phyloP scores from a whole-genome alignment of 2,113 vertebrate genomes.

The Melozone crissalis region DNA sequence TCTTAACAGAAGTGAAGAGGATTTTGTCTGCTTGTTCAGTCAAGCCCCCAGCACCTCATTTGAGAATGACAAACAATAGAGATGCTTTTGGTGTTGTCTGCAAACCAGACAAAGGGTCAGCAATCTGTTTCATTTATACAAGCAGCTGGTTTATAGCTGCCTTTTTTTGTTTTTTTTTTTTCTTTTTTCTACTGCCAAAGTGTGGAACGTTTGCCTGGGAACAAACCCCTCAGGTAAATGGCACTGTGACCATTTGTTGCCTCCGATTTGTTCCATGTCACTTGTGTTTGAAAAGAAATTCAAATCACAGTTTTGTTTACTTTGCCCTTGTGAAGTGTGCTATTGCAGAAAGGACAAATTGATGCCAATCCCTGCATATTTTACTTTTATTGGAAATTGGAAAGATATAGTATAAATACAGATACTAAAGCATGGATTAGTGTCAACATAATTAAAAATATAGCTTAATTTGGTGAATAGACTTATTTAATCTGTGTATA shows the following conservation, averaged over 20 bases:
- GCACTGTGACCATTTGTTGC: not conserved
- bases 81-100: not conserved
- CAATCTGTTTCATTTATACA: not conserved
- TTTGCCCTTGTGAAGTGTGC: not conserved
- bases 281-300: not conserved
- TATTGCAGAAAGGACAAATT: not conserved
- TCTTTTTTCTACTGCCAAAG: not conserved
- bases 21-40: not conserved
- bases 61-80: not conserved
- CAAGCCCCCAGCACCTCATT: not conserved
- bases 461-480: not conserved
- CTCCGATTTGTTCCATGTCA: not conserved
- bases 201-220: not conserved
- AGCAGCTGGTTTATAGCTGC: not conserved
- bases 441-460: not conserved
- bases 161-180: too few species aligned
- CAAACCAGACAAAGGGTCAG: not conserved
- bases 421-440: not conserved
- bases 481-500: not conserved
- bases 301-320: not conserved
- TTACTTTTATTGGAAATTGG: not conserved
- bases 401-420: not conserved
- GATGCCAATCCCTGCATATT: not conserved
- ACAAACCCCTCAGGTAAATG: not conserved
- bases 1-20: not conserved